Evolutionary conservation across 2,797 vertebrate species (phyloP).

Genomic region (Gymnocypris eckloni): DNA sequence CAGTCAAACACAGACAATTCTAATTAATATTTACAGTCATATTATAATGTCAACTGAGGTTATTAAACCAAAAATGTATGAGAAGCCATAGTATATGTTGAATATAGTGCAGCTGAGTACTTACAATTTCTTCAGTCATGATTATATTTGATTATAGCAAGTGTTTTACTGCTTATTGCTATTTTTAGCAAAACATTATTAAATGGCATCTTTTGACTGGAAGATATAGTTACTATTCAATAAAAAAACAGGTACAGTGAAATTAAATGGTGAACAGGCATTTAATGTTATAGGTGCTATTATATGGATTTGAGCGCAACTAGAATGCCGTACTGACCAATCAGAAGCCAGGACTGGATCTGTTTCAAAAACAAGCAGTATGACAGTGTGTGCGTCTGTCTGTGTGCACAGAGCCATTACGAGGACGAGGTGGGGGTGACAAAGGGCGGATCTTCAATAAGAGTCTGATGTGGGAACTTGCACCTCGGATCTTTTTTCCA

Average conservation of each 20-base stretch:
- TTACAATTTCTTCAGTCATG: too few relatives aligned
- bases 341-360: conserved; percentile 1
- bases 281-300: background rate
- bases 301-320: background rate
- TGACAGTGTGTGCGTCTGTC: background rate
- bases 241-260: background rate
- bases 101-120: background rate
- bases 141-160: background rate
- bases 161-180: background rate
- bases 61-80: background rate
- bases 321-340: background rate
- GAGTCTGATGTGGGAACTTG: conserved; percentile 42
- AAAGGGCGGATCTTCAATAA: conserved; percentile 30
- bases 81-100: background rate
- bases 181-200: background rate
- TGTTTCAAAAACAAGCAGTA: background rate
- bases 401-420: conserved; percentile 19
- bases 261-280: background rate
- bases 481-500: conserved; percentile 26
- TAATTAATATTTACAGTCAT: background rate
- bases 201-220: background rate
- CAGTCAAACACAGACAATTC: conserved; percentile 1
- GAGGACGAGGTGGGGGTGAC: conserved; percentile 9
- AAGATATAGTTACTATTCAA: background rate
- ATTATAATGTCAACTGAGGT: background rate